These are phyloP conservation scores for Amphiprion percula DNA, from an alignment of 2,113 vertebrate genomes.

Conservation along the genomic window DNA sequence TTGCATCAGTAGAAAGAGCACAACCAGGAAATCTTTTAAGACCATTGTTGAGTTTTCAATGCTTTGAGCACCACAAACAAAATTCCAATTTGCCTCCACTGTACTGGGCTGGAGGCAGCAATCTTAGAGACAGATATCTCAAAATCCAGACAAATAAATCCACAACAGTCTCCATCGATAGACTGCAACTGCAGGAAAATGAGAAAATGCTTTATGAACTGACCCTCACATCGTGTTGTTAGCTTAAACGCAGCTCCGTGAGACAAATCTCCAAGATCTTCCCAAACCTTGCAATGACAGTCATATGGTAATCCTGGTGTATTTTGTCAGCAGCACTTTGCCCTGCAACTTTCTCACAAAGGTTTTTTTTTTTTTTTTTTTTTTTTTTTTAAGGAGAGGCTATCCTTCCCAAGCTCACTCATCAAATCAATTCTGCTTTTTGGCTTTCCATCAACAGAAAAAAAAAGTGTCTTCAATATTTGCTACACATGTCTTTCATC, in stretches of 20 bases:
- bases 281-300: conserved; percentile 28
- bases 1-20: no score
- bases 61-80: background rate
- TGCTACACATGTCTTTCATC: conserved; percentile 67
- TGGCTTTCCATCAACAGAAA: conserved; percentile 50
- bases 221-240: background rate
- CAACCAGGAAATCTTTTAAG: no score
- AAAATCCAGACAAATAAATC: background rate
- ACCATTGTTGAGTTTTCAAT: no score
- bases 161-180: background rate
- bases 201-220: conserved; percentile 1
- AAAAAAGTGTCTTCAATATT: conserved; percentile 50
- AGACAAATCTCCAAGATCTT: conserved; percentile 2
- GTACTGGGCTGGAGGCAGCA: background rate
- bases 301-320: conserved; percentile 23
- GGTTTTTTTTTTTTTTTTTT: background rate
- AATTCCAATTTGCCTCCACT: background rate
- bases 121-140: background rate
- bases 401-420: conserved; percentile 47
- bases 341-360: conserved; percentile 54
- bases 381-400: conserved; percentile 20
- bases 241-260: background rate
- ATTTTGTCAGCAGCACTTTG: conserved; percentile 56
- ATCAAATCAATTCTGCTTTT: conserved; percentile 63
- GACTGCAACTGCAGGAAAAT: background rate